These are phyloP conservation scores for Thrips palmi DNA, from an alignment of 1,140 invertebrate species.

Conservation along the genomic window DNA sequence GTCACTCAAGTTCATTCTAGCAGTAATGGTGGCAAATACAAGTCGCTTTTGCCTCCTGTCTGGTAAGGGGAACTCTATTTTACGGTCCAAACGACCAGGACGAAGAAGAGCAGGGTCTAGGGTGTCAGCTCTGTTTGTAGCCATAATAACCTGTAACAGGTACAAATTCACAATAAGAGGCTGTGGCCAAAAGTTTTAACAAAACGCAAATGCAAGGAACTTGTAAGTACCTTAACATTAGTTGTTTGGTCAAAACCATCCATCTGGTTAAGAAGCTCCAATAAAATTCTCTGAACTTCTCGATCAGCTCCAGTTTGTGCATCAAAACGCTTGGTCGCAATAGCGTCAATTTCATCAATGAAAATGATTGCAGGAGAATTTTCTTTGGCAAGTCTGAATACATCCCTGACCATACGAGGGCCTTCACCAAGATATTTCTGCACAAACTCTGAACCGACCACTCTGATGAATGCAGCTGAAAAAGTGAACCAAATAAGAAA, in stretches of 20 bases:
- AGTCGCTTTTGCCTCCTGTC: slow-evolving; percentile 95
- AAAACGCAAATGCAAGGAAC: background rate
- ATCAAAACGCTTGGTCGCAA: slow-evolving; percentile 96
- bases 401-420: slow-evolving; percentile 97
- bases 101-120: slow-evolving; percentile 92
- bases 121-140: slow-evolving; percentile 96
- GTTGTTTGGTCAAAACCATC: slow-evolving; percentile 99
- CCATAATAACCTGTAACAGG: slow-evolving; percentile 85
- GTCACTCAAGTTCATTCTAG: slow-evolving; percentile 98
- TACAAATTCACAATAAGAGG: slow-evolving; percentile 1
- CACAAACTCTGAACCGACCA: slow-evolving; percentile 98
- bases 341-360: slow-evolving; percentile 97
- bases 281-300: slow-evolving; percentile 94
- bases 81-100: slow-evolving; percentile 92
- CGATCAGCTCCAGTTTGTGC: slow-evolving; percentile 97
- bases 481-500: slow-evolving; percentile 16
- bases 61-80: slow-evolving; percentile 97
- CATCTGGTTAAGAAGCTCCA: slow-evolving; percentile 99
- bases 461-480: slow-evolving; percentile 87
- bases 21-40: slow-evolving; percentile 94
- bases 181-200: no score
- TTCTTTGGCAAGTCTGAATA: slow-evolving; percentile 96
- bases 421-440: slow-evolving; percentile 99
- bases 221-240: slow-evolving; percentile 74
- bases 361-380: slow-evolving; percentile 99